These are phyloP conservation scores for Hylaeus volcanicus DNA, from an alignment of 1,140 invertebrate species.

Conservation along the genomic window DNA sequence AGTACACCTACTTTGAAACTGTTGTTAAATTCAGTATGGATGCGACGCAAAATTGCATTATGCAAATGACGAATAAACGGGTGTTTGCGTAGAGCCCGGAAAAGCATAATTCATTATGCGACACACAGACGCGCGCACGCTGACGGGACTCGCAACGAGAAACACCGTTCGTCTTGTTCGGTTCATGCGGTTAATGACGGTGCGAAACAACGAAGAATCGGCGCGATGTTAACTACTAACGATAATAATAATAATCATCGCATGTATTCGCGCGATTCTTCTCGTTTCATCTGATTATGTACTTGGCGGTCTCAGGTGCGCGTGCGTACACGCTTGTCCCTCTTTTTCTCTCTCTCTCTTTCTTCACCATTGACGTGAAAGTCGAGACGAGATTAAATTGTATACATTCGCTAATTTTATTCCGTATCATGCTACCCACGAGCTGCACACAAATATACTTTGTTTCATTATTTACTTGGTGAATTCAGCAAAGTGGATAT, in stretches of 20 bases:
- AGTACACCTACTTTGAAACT: no score
- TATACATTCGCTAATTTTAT: conserved; percentile 34
- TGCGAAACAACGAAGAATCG: conserved; percentile 57
- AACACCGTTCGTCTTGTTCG: conserved; percentile 36
- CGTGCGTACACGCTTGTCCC: not conserved
- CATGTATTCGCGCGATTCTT: conserved; percentile 21
- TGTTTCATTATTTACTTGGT: conserved; percentile 21
- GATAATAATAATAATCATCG: conserved; percentile 46
- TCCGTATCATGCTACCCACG: conserved; percentile 20
- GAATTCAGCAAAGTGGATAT: conserved; percentile 40
- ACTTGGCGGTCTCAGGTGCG: conserved; percentile 8
- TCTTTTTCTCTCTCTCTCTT: not conserved
- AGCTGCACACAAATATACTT: not conserved
- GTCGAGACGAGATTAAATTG: conserved; percentile 38
- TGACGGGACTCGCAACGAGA: not conserved
- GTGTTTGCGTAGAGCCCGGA: conserved; percentile 37
- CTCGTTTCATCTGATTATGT: conserved; percentile 35
- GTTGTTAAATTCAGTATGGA: conserved; percentile 17
- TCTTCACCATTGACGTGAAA: conserved; percentile 8
- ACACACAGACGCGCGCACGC: conserved; percentile 20
- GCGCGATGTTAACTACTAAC: conserved; percentile 39
- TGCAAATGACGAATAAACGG: conserved; percentile 30
- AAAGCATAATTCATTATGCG: conserved; percentile 40
- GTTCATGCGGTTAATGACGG: conserved; percentile 57
- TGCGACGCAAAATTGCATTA: conserved; percentile 9